Conservation (phyloP, 1,140 invertebrate genomes). For the Temnothorax curvispinosus region DNA sequence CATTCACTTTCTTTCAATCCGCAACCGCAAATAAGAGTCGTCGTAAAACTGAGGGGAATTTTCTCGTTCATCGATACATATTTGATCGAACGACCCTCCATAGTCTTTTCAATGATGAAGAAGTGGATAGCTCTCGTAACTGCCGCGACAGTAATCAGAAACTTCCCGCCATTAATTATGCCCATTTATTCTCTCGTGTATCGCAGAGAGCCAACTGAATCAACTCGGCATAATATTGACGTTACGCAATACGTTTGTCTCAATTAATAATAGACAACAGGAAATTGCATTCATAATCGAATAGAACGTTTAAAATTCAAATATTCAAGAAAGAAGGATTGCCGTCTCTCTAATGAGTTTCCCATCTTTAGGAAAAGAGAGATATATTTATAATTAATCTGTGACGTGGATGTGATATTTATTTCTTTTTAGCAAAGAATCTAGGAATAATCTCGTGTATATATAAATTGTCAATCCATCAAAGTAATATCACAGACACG, state of each 20-base stretch:
- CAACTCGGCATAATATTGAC: background rate
- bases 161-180: slow-evolving; percentile 11
- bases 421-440: background rate
- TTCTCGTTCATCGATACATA: slow-evolving; percentile 47
- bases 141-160: slow-evolving; percentile 34
- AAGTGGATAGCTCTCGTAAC: slow-evolving; percentile 7
- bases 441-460: background rate
- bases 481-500: background rate
- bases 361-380: background rate
- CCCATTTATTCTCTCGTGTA: background rate
- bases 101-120: slow-evolving; percentile 12
- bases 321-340: background rate
- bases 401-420: background rate
- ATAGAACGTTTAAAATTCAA: slow-evolving; percentile 10
- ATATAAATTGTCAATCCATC: slow-evolving; percentile 1
- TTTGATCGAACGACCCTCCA: slow-evolving; percentile 50
- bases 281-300: slow-evolving; percentile 14
- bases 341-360: background rate
- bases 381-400: background rate
- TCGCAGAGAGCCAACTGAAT: background rate
- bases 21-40: slow-evolving; percentile 60
- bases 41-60: slow-evolving; percentile 59
- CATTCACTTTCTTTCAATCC: slow-evolving; percentile 58
- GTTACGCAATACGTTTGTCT: slow-evolving; percentile 16
- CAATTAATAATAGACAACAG: slow-evolving; percentile 8